phyloP scores from a whole-genome alignment of 2,797 vertebrate species.

The Micropoecilia bifurca region DNA sequence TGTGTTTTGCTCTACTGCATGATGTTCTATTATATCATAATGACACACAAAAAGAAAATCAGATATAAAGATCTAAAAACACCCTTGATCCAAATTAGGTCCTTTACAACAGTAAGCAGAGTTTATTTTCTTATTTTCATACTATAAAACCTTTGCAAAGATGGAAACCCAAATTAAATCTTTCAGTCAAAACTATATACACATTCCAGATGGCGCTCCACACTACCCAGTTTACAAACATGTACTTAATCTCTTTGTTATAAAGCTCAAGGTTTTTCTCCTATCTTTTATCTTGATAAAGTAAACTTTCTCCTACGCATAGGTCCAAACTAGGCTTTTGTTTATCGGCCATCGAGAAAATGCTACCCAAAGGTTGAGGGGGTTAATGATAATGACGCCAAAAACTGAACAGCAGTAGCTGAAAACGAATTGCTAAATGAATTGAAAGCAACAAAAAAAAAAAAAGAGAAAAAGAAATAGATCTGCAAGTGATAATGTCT shows the following conservation, averaged over 20 bases:
- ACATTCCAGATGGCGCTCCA: slow-evolving; percentile 1
- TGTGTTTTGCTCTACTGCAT: background rate
- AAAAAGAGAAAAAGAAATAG: slow-evolving; percentile 25
- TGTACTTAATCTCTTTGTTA: background rate
- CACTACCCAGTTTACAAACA: slow-evolving; percentile 7
- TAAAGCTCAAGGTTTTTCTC: slow-evolving; percentile 13
- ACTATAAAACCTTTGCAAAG: background rate
- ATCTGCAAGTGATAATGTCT: slow-evolving; percentile 30
- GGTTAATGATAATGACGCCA: background rate
- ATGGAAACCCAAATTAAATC: slow-evolving; percentile 23
- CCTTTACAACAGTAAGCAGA: background rate
- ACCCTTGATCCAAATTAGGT: background rate
- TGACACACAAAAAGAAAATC: background rate
- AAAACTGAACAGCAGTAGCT: slow-evolving; percentile 12
- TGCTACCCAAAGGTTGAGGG: background rate
- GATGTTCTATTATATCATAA: background rate
- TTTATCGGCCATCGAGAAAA: background rate
- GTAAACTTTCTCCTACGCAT: background rate
- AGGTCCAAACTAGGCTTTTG: background rate
- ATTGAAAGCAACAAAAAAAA: background rate
- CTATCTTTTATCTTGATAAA: slow-evolving; percentile 15
- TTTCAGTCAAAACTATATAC: slow-evolving; percentile 23
- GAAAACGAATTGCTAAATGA: slow-evolving; percentile 14
- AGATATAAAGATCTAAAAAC: background rate
- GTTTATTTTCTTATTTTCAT: background rate